Percentiles rank a stretch among this genome's conserved stretches.
Evolutionary conservation across 2,113 vertebrate genomes (phyloP).

Genomic region (Microtus oregoni): DNA sequence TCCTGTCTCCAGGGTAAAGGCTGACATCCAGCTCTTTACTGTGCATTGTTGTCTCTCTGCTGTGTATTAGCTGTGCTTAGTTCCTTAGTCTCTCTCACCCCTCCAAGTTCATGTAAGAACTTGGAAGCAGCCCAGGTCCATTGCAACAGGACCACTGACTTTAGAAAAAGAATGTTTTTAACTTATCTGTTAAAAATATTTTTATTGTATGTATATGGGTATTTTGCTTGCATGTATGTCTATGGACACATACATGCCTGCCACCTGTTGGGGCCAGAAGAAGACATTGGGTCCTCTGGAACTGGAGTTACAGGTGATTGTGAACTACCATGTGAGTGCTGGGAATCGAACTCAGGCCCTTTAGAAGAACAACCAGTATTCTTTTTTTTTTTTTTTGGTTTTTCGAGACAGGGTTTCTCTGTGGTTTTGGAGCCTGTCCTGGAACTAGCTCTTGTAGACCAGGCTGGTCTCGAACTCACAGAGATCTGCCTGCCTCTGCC

Average conservation of each 20-base stretch:
- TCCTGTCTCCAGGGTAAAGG: background rate
- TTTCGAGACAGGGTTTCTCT: too few species aligned
- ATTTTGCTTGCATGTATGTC: background rate
- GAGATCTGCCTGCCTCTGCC: too few species aligned
- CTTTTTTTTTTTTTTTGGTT: too few species aligned
- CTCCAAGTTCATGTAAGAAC: slow-evolving; percentile 7
- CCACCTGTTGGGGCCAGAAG: background rate
- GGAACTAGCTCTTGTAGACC: too few species aligned
- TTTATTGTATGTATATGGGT: background rate
- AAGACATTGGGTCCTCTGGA: background rate
- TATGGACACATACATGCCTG: background rate
- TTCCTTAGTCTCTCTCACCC: background rate
- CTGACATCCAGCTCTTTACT: background rate
- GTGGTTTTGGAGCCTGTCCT: too few species aligned
- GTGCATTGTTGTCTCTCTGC: background rate
- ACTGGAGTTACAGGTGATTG: background rate
- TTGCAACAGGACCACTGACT: background rate
- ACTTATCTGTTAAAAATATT: background rate
- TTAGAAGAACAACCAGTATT: background rate
- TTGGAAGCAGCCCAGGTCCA: background rate
- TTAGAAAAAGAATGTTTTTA: background rate
- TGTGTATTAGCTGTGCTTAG: background rate
- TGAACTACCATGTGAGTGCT: background rate
- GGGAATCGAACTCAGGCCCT: background rate
- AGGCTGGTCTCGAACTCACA: too few species aligned